A percentile compares a stretch with the other conserved stretches of the same genome.
Conservation (phyloP, 2,797 vertebrate genomes). For the Allobates femoralis region DNA sequence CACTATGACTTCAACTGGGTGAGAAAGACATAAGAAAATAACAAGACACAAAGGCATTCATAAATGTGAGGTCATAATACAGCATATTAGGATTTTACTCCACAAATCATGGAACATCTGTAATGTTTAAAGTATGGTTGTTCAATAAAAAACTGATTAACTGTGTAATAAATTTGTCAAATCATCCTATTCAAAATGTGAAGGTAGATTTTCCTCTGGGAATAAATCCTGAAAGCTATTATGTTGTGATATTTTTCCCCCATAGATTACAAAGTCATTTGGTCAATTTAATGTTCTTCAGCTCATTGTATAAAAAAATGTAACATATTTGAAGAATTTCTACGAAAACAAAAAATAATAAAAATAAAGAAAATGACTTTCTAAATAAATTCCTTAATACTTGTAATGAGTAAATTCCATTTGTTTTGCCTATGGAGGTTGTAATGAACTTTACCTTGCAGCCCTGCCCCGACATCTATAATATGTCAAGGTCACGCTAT, state of each 20-base stretch:
- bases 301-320: too few species aligned
- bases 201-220: not conserved
- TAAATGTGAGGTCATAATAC: not conserved
- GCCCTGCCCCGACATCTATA: too few species aligned
- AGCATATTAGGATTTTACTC: too few species aligned
- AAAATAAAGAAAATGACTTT: too few species aligned
- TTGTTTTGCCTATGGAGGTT: too few species aligned
- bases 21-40: not conserved
- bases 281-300: not conserved
- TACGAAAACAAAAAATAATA: too few species aligned
- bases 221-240: not conserved
- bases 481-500: too few species aligned
- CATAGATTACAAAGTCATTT: not conserved
- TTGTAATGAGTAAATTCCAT: too few species aligned
- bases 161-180: not conserved
- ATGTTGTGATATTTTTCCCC: not conserved
- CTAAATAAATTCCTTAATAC: too few species aligned
- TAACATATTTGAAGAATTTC: too few species aligned
- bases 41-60: not conserved
- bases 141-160: conserved; percentile 5
- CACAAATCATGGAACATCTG: not conserved
- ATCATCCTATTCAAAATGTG: not conserved
- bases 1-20: not conserved
- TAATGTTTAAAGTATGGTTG: not conserved
- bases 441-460: too few species aligned